A percentile compares a stretch with the other conserved stretches of the same genome.
Evolutionary conservation across 2,113 vertebrate genomes (phyloP).

Genomic region (Leucopsar rothschildi): DNA sequence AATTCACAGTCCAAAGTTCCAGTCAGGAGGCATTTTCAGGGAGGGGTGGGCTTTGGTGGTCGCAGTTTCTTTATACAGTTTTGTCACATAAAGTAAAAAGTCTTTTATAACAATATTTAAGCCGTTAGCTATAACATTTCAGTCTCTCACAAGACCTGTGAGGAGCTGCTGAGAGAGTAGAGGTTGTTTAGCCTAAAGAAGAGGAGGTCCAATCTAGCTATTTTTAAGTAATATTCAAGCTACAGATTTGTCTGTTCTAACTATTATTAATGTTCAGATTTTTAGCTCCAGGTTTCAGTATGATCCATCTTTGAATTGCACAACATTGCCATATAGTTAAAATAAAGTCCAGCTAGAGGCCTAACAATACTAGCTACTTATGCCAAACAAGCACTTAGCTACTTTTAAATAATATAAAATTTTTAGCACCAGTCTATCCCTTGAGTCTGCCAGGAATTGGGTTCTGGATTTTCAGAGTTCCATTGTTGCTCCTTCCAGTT

Average conservation of each 20-base stretch:
- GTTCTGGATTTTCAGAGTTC: not conserved
- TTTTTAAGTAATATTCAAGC: not conserved
- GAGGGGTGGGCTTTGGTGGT: not conserved
- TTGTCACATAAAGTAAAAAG: not conserved
- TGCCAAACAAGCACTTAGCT: not conserved
- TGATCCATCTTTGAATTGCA: not conserved
- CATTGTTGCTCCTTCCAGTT: slow-evolving; percentile 39
- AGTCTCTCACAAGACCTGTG: not conserved
- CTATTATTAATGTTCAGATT: not conserved
- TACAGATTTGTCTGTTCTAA: not conserved
- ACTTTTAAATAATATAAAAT: not conserved
- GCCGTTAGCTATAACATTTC: not conserved
- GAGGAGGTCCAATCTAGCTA: not conserved
- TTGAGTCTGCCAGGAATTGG: not conserved
- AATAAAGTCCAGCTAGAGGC: not conserved
- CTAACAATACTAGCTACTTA: not conserved
- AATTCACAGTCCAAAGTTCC: not conserved
- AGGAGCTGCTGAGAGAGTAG: not conserved
- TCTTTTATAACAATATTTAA: not conserved
- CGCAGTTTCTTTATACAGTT: not conserved
- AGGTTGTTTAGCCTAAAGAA: not conserved
- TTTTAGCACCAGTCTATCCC: not conserved
- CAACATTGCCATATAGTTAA: not conserved
- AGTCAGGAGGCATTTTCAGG: not conserved
- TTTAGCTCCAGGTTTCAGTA: not conserved